phyloP scores from a whole-genome alignment of 2,888 invertebrate species.

The Acrocyrtus sp. region DNA sequence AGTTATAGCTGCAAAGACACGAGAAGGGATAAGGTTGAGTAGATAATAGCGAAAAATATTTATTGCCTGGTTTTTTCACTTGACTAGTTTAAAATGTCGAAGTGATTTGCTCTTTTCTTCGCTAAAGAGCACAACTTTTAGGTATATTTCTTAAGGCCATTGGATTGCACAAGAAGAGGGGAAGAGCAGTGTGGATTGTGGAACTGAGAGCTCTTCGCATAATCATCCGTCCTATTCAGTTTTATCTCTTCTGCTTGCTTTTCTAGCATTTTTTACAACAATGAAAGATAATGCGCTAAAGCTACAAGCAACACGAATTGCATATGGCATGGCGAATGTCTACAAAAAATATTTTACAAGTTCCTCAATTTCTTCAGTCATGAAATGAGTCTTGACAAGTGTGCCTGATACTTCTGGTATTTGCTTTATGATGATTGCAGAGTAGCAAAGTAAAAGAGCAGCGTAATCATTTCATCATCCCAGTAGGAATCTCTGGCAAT shows the following conservation, averaged over 20 bases:
- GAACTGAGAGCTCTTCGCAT: neutral
- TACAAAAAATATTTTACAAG: constrained; percentile 5
- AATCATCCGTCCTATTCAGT: neutral
- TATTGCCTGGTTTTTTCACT: constrained; percentile 1
- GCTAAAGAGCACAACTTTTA: neutral
- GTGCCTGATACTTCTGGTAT: too few relatives aligned
- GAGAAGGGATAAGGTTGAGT: too few relatives aligned
- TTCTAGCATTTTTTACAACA: neutral
- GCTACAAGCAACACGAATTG: neutral
- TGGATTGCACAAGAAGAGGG: neutral
- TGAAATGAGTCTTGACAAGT: too few relatives aligned
- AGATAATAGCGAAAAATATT: constrained; percentile 5
- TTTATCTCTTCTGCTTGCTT: constrained; percentile 10
- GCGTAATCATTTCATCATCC: too few relatives aligned
- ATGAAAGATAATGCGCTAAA: too few relatives aligned
- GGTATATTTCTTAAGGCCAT: too few relatives aligned
- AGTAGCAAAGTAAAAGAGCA: too few relatives aligned
- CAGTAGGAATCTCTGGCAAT: too few relatives aligned
- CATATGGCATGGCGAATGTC: constrained; percentile 15
- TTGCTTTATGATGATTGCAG: too few relatives aligned
- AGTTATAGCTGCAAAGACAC: too few relatives aligned
- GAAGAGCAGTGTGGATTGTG: neutral
- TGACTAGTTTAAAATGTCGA: constrained; percentile 10
- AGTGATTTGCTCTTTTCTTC: neutral
- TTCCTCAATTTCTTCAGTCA: neutral